Base-by-base conservation (phyloP, 2,888 invertebrate species). In the Troides oblongomaculatus region DNA sequence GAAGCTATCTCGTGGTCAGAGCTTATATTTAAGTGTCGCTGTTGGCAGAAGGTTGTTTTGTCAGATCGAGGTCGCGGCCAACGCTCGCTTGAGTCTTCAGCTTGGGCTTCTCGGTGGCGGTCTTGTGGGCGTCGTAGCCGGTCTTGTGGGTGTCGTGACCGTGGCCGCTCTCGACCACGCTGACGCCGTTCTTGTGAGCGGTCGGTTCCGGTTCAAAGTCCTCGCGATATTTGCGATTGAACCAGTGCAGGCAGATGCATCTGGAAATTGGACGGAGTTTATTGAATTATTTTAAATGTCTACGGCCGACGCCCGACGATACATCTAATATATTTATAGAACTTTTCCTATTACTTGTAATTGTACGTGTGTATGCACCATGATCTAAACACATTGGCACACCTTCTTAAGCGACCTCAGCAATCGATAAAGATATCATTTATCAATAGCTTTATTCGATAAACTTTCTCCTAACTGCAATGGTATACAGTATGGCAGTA, bases 211-310 rank as follows among this genome's bases (percentile, higher is more conserved):
- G 85, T 75, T 88, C 81, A 76, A 90, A 85, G 69, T 90, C 89
- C 69, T 89, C 89, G 7, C 88, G 88, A 78, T 86, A 93, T 77
- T 84, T 92, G 74, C 88, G 90, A 84, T 89, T 93, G 86, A 83
- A 92, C 90, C 94, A 94, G 80, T 95, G 95, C 74, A 96, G 93
- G 82, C 95, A 95, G 77, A 95, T 90, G 79, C 95, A 95, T 79
- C 96, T 94, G 86, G 4, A 83, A 82, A 21, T 12, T 58, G 36
- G 0, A 12, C 7, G 6, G 18, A n/a, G 21, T 25, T 21, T 25
- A 62, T 59, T 23, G 5, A 59, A 25, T 59, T 8, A 8, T 7
- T 12, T 25, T 2, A 39, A 39, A 39, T 8, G 1, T 39, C 7
- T 8, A 39, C 30, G 30, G 30, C 30, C 5, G 30, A 30, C 3